These are phyloP conservation scores for Platorchestia sp. DNA, from an alignment of 1,140 invertebrate species.

Conservation along the genomic window DNA sequence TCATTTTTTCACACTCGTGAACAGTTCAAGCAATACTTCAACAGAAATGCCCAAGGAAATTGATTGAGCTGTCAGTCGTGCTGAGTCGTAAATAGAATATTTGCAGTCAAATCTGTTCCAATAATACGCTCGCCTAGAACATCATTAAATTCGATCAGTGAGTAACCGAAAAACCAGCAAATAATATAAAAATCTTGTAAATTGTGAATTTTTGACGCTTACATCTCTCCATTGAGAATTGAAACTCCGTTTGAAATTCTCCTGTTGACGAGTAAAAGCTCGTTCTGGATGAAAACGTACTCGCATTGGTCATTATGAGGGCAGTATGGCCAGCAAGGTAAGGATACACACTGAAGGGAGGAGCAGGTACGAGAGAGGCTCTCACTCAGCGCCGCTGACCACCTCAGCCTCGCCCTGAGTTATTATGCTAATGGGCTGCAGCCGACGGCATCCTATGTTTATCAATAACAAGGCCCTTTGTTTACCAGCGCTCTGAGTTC, in stretches of 20 bases:
- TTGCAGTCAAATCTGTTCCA: neutral
- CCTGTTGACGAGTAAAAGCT: neutral
- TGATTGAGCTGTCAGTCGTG: too few species aligned
- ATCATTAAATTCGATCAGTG: neutral
- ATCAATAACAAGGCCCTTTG: neutral
- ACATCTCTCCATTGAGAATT: neutral
- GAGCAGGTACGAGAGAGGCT: too few species aligned
- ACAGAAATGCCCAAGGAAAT: neutral
- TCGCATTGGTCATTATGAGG: neutral
- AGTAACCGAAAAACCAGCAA: neutral
- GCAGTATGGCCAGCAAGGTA: neutral
- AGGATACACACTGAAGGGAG: too few species aligned
- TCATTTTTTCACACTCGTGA: neutral
- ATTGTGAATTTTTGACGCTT: neutral
- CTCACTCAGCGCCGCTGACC: too few species aligned
- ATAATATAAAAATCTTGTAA: neutral
- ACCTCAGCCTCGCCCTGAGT: neutral
- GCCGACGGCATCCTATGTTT: neutral
- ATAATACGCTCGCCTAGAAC: neutral
- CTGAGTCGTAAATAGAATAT: neutral
- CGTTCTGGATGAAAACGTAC: neutral
- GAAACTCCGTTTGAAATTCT: neutral
- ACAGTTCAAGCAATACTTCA: neutral
- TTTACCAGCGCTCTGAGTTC: neutral
- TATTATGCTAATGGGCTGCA: neutral